Conservation (phyloP, 2,888 invertebrate genomes). For the Drosophila pseudotakahashii region DNA sequence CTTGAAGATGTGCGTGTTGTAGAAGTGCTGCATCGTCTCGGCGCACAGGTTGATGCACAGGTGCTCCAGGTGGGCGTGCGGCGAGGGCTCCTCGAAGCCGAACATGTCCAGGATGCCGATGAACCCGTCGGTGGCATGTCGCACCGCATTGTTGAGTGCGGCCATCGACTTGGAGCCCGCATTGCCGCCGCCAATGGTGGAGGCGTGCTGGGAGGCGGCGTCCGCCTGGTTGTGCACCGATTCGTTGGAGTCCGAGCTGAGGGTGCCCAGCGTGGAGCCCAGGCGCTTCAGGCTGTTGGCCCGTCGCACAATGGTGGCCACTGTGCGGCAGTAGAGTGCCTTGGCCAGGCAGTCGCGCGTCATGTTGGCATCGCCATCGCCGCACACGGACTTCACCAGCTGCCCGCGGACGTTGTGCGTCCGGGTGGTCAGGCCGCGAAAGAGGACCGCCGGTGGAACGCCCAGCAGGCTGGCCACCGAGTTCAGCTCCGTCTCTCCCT, state of each 20-base stretch:
- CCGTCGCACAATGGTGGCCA: conserved; percentile 95
- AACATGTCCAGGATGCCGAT: conserved; percentile 98
- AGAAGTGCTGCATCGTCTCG: conserved; percentile 99
- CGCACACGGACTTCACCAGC: conserved; percentile 91
- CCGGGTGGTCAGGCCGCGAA: conserved; percentile 92
- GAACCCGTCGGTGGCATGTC: conserved; percentile 97
- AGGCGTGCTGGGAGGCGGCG: conserved; percentile 93
- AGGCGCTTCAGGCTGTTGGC: conserved; percentile 95
- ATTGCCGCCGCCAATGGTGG: conserved; percentile 89
- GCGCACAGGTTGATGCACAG: conserved; percentile 97
- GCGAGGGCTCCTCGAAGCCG: conserved; percentile 96
- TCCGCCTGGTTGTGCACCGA: conserved; percentile 95
- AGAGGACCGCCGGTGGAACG: conserved; percentile 84
- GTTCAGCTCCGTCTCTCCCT: conserved; percentile 92
- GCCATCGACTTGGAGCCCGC: conserved; percentile 96
- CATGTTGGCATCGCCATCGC: conserved; percentile 94
- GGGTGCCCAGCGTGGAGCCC: conserved; percentile 92
- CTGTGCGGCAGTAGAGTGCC: conserved; percentile 96
- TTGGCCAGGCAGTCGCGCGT: conserved; percentile 95
- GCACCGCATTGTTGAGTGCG: conserved; percentile 94
- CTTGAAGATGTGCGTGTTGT: conserved; percentile 98
- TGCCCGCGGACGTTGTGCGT: conserved; percentile 92
- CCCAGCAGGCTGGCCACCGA: conserved; percentile 94
- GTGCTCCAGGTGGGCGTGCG: conserved; percentile 93
- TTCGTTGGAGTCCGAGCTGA: conserved; percentile 94